Percentiles rank a stretch among this genome's conserved stretches.
These are phyloP conservation scores for Andrena praecox DNA, from an alignment of 2,888 invertebrate genomes.

Conservation along the genomic window DNA sequence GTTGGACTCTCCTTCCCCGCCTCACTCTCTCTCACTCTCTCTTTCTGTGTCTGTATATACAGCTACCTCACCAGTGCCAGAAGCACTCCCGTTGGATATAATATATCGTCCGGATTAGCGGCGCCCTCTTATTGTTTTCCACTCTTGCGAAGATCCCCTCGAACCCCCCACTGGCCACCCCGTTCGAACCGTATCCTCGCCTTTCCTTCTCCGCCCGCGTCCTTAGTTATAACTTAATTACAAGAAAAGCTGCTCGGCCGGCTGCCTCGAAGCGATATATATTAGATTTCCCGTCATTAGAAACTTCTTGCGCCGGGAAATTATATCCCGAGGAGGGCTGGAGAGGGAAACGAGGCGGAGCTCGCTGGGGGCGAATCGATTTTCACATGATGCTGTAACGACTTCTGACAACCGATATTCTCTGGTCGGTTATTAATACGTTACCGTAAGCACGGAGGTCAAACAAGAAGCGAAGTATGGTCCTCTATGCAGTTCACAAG, in stretches of 20 bases:
- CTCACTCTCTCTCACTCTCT: not conserved
- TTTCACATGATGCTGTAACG: not conserved
- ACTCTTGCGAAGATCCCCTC: constrained; percentile 76
- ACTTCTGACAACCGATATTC: not conserved
- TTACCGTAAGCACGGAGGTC: no score
- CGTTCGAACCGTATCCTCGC: constrained; percentile 55
- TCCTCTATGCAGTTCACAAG: no score
- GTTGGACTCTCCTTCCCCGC: not conserved
- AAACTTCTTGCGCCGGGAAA: constrained; percentile 78
- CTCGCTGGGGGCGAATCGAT: constrained; percentile 9
- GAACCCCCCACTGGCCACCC: constrained; percentile 36
- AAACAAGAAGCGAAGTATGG: no score
- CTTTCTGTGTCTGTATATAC: constrained; percentile 5
- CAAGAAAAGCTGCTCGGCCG: constrained; percentile 81
- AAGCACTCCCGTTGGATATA: constrained; percentile 83
- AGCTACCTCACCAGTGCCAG: constrained; percentile 54
- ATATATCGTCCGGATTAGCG: constrained; percentile 83
- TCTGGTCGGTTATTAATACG: not conserved
- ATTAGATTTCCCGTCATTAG: constrained; percentile 83
- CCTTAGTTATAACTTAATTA: constrained; percentile 84
- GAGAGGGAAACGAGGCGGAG: not conserved
- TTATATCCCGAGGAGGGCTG: constrained; percentile 62
- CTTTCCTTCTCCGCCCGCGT: constrained; percentile 60
- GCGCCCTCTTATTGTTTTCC: constrained; percentile 84
- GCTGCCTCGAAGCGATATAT: constrained; percentile 74